Evolutionary conservation across 2,888 invertebrate species (phyloP).

Genomic region (Polydrusus cervinus): DNA sequence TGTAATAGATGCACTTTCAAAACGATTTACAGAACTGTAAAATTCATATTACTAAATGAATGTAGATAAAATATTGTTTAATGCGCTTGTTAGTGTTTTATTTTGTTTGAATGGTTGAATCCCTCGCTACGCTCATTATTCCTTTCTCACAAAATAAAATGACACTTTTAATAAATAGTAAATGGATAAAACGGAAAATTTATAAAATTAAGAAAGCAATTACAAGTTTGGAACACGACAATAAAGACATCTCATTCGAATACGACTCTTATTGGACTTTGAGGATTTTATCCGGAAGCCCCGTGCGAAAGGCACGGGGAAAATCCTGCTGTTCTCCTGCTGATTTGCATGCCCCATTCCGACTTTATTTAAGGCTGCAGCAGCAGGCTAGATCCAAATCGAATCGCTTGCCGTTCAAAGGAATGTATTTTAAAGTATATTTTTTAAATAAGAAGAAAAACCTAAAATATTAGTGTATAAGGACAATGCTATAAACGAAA

Average conservation of each 20-base stretch:
- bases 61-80: no score
- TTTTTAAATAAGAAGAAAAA: background rate
- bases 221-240: constrained; percentile 56
- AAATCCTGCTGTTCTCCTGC: constrained; percentile 60
- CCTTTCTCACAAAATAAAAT: no score
- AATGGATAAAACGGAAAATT: background rate
- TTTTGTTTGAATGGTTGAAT: no score
- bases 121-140: no score
- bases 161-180: background rate
- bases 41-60: no score
- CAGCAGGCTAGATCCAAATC: constrained; percentile 6
- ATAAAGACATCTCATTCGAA: constrained; percentile 63
- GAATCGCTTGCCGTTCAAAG: background rate
- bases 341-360: constrained; percentile 65
- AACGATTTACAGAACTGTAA: no score
- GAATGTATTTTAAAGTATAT: background rate
- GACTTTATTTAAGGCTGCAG: constrained; percentile 40
- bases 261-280: constrained; percentile 56
- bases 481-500: no score
- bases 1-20: no score
- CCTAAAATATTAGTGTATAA: no score
- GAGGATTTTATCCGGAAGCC: constrained; percentile 61
- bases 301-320: constrained; percentile 68
- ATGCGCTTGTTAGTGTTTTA: no score
- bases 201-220: constrained; percentile 39